Percentiles rank a stretch among this genome's conserved stretches.
Evolutionary conservation across 92 coral and sea anemone species (phyloP).

Genomic region (Actinostola sp.): DNA sequence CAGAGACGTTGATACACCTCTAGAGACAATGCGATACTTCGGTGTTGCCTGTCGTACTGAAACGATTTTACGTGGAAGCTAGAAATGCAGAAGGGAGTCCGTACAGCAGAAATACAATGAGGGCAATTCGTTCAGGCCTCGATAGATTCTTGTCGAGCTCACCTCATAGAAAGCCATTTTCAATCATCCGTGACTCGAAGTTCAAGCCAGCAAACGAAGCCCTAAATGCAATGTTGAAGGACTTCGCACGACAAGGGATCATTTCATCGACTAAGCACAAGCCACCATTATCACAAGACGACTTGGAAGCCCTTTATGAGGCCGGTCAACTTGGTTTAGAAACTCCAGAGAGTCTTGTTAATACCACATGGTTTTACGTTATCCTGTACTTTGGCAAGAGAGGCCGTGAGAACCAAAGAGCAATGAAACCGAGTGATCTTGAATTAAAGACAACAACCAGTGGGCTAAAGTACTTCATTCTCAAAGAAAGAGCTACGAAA

Average conservation of each 20-base stretch:
- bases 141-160: conserved; percentile 28
- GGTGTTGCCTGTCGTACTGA: conserved; percentile 11
- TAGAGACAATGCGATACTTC: conserved; percentile 32
- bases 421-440: conserved; percentile 21
- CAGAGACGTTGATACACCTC: neutral
- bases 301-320: conserved; percentile 19
- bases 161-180: conserved; percentile 34
- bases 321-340: conserved; percentile 29
- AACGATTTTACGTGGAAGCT: conserved; percentile 42
- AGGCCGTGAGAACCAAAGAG: conserved; percentile 63
- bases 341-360: conserved; percentile 41
- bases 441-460: conserved; percentile 28
- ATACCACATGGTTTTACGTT: conserved; percentile 56
- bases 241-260: conserved; percentile 28
- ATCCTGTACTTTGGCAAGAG: conserved; percentile 48
- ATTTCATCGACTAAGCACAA: conserved; percentile 46
- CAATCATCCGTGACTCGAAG: conserved; percentile 16
- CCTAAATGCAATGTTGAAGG: conserved; percentile 29
- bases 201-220: conserved; percentile 37
- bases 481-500: conserved; percentile 48
- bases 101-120: conserved; percentile 33
- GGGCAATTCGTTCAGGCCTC: conserved; percentile 36
- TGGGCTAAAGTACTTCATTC: conserved; percentile 34
- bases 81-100: conserved; percentile 22
- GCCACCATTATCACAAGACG: conserved; percentile 27